These are phyloP conservation scores for Odontocolon sp. DNA, from an alignment of 2,888 invertebrate species.

Conservation along the genomic window DNA sequence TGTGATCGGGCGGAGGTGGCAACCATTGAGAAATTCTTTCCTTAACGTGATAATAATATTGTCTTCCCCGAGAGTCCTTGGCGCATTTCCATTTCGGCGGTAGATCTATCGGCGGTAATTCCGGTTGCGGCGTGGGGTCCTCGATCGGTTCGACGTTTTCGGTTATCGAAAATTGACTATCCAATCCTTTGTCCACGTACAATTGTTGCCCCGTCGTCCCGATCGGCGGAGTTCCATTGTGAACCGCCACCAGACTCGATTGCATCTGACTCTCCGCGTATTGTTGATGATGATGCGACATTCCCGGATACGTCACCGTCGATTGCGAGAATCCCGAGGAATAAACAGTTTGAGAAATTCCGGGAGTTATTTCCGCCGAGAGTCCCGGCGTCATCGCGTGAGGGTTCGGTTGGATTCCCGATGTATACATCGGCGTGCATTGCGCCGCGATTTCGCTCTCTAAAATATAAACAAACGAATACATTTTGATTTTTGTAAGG, in stretches of 20 bases:
- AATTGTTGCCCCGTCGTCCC: conserved; percentile 63
- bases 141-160: conserved; percentile 57
- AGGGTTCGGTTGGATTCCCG: too few species aligned
- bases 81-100: conserved; percentile 95
- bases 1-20: conserved; percentile 82
- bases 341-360: conserved; percentile 44
- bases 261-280: too few species aligned
- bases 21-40: conserved; percentile 90
- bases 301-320: conserved; percentile 40
- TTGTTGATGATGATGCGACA: conserved; percentile 60
- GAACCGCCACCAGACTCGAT: conserved; percentile 68
- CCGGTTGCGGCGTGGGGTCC: conserved; percentile 64
- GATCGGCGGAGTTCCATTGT: conserved; percentile 67
- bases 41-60: conserved; percentile 95
- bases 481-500: background rate
- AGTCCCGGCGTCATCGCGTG: conserved; percentile 54
- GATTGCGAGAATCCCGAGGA: conserved; percentile 31
- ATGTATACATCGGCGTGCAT: conserved; percentile 72
- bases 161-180: conserved; percentile 63
- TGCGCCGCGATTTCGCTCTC: conserved; percentile 70
- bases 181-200: conserved; percentile 61
- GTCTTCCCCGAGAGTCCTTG: conserved; percentile 90
- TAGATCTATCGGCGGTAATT: conserved; percentile 83
- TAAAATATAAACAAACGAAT: background rate
- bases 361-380: conserved; percentile 54